Base-by-base conservation (phyloP, 1,140 invertebrate genomes). In the Nixonia krombeini region DNA sequence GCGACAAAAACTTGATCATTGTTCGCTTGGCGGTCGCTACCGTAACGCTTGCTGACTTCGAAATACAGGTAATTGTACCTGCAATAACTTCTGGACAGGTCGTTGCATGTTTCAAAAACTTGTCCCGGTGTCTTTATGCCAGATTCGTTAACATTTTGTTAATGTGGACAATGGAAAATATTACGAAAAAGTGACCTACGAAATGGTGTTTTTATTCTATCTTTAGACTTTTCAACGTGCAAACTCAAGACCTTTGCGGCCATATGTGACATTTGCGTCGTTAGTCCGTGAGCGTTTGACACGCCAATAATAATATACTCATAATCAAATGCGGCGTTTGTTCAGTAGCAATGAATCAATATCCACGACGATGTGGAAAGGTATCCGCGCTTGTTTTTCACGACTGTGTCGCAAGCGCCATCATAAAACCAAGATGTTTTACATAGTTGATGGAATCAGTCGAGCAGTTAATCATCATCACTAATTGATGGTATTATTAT, bases 311-410 rank as follows among this genome's bases (percentile, higher is more conserved):
- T 25, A 29, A 28, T 45, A 13, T 13, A 17, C 15, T 13, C 25
- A 28, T 45, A 45, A 45, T 45, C 42, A 45, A 26, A 42, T 25
- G 40, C 21, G 16, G 21, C 25, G 9, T 42, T 42, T 42, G 26
- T 45, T 28, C 42, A 45, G 61, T 57, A 64, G 53, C 53, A 23
- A 56, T 46, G 52, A 56, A 56, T 55, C 51, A 55, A 55, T 55
- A 55, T 56, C 37, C 35, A 15, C 33, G 52, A 33, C 42, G 61
- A 57, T 64, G 21, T 56, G 46, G 49, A 64, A 64, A 64, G 52
- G 15, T 45, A 25, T 8, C 12, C n/a, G 21, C n/a, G 21, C 42
- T 16, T 45, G 42, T 12, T 45, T 28, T 45, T 29, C 42, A 29
- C 42, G 29, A 45, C 10, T 28, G 42, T 45, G n/a, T 29, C 12